Base-by-base conservation (phyloP, 1,140 invertebrate species). In the Wasmannia auropunctata region DNA sequence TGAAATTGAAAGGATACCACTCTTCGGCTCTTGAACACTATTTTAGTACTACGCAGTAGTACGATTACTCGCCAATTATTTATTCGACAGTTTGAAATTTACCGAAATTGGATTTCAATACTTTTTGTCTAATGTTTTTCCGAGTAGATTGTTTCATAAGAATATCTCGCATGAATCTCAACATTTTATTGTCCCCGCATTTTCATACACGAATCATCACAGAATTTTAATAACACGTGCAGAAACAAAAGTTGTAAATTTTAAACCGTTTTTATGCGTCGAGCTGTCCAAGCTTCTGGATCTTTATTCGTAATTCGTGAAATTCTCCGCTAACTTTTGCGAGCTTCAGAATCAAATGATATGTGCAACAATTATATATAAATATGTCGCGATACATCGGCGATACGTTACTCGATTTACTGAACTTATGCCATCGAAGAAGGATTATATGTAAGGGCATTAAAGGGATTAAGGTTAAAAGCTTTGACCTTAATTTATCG, bases 41-140 rank as follows among this genome's bases (percentile, higher is more conserved):
- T 90, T 89, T 90, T 90, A 90, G 86, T 90, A 89, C 70, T 76
- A 70, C 51, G 28, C 80, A 80, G 58, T 90, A 74, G 90, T 62
- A 3, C 43, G 16, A 22, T 85, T 90, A 72, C 51, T 87, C 46
- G 56, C n/a, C 2, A 43, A 56, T 90, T 90, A 90, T 90, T 90
- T 90, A 90, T 90, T 90, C 88, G 63, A 67, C 14, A 79, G 49
- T 77, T 79, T 87, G 63, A 56, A 89, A 87, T 89, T 80, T 87
- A 54, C 31, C n/a, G 67, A 54, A 77, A 76, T 28, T 54, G 16
- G 54, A 8, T 22, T 46, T 43, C 77, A 11, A n/a, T 85, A 40
- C 28, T 22, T 83, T 72, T 80, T 25, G 25, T 43, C 22, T n/a
- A 19, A 31, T 34, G 6, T 80, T 87, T 89, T 89, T 25, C 14